Base-by-base conservation (phyloP, 2,888 invertebrate genomes). In the Resseliella maxima region DNA sequence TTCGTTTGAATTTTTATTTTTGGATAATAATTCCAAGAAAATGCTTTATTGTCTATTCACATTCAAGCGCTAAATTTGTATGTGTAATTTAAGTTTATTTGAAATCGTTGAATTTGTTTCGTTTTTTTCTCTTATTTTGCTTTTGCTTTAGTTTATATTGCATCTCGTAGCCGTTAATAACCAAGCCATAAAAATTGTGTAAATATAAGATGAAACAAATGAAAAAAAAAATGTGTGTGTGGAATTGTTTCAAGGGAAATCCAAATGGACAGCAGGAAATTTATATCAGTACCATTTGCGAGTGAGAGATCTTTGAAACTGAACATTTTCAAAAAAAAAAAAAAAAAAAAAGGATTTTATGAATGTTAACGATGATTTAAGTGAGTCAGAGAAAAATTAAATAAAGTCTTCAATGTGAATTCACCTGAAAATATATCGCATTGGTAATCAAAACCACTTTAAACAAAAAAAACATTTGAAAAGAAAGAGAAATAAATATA, bases 11-110 rank as follows among this genome's bases (percentile, higher is more conserved):
- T 27, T 59, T n/a, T 27, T 59, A 8, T 59, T 59, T 59, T 18
- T 50, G 2, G 50, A 59, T 24, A 59, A n/a, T 24, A 59, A 59
- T 59, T 59, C 59, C 59, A 59, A 24, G 59, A 59, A 59, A 59
- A 24, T 59, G 24, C 59, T 59, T 12, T 24, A 24, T 59, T 24
- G 59, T 59, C 59, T 59, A 59, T 59, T 24, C 59, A 59, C 24
- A 24, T 59, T 59, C 59, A 59, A 59, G 59, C 59, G 59, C 3
- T 59, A 59, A 59, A 59, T 59, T 59, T 27, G 59, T 59, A 59
- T 59, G 27, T 59, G 59, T 59, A 59, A 59, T 59, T 59, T 59
- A 5, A 59, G 27, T 59, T 59, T 59, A 59, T 59, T 59, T 59
- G 59, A 59, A 24, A 50, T 50, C 50, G 59, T 24, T 59, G 24